Conservation (phyloP, 2,888 invertebrate genomes). For the Melanargia galathea region DNA sequence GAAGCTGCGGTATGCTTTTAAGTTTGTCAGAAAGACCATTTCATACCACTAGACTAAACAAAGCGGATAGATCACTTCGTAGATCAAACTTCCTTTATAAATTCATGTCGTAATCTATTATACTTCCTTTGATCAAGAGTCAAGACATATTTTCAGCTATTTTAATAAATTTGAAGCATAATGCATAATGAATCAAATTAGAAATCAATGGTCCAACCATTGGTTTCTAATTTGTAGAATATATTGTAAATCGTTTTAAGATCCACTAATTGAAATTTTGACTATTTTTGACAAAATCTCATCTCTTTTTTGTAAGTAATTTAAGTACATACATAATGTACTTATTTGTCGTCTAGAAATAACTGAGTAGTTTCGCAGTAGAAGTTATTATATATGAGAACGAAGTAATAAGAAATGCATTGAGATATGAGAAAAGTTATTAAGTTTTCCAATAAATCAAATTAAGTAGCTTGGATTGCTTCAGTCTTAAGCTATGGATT, state of each 20-base stretch:
- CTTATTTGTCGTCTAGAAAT: conserved; percentile 6
- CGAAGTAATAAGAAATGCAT: conserved; percentile 10
- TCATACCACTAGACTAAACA: conserved; percentile 20
- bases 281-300: too few relatives aligned
- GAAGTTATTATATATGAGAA: conserved; percentile 1
- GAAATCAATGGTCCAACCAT: too few relatives aligned
- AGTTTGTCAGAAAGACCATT: conserved; percentile 4
- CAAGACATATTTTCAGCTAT: not conserved
- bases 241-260: too few relatives aligned
- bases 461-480: not conserved
- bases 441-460: conserved; percentile 15
- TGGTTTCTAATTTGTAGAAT: too few relatives aligned
- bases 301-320: too few relatives aligned
- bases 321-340: too few relatives aligned
- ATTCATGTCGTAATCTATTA: too few relatives aligned
- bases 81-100: not conserved
- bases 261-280: too few relatives aligned
- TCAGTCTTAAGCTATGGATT: not conserved
- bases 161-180: not conserved
- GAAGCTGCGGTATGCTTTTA: conserved; percentile 15
- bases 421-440: conserved; percentile 12
- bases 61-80: conserved; percentile 6
- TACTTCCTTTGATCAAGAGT: not conserved
- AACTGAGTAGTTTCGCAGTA: not conserved
- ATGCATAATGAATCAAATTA: too few relatives aligned